phyloP scores from a whole-genome alignment of 2,888 invertebrate species.

The Acanthosepion esculentum region DNA sequence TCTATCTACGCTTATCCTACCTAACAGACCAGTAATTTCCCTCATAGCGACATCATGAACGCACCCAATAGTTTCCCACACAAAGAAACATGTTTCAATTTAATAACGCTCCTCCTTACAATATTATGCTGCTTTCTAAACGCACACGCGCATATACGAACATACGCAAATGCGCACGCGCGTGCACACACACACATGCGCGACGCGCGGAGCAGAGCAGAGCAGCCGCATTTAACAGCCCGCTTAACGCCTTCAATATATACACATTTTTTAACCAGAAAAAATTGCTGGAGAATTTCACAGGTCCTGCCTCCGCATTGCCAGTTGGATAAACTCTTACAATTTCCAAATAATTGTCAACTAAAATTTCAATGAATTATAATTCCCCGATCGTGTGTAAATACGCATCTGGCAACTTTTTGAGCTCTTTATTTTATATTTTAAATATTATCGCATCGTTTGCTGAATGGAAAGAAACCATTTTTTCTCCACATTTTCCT shows the following conservation, averaged over 20 bases:
- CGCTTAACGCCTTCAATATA: too few species aligned
- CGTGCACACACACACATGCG: fast-evolving
- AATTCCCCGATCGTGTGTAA: not conserved
- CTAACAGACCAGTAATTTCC: too few species aligned
- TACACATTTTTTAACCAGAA: too few species aligned
- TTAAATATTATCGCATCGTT: not conserved
- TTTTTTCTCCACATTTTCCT: not conserved
- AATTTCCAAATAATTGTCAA: not conserved
- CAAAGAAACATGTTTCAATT: too few species aligned
- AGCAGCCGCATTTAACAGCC: too few species aligned
- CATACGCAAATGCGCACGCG: too few species aligned
- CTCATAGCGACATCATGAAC: too few species aligned
- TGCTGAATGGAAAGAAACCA: not conserved
- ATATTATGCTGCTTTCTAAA: too few species aligned
- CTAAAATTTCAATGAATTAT: not conserved
- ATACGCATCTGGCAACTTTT: not conserved
- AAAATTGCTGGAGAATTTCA: not conserved
- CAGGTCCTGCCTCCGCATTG: not conserved
- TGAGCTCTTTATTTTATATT: not conserved
- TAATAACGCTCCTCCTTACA: too few species aligned
- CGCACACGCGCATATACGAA: too few species aligned
- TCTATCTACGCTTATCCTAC: not conserved
- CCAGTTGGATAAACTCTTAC: not conserved
- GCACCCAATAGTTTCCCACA: too few species aligned
- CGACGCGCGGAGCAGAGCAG: too few species aligned